These are phyloP conservation scores for Macrosoma leucophasiata DNA, from an alignment of 2,888 invertebrate genomes.

Conservation along the genomic window DNA sequence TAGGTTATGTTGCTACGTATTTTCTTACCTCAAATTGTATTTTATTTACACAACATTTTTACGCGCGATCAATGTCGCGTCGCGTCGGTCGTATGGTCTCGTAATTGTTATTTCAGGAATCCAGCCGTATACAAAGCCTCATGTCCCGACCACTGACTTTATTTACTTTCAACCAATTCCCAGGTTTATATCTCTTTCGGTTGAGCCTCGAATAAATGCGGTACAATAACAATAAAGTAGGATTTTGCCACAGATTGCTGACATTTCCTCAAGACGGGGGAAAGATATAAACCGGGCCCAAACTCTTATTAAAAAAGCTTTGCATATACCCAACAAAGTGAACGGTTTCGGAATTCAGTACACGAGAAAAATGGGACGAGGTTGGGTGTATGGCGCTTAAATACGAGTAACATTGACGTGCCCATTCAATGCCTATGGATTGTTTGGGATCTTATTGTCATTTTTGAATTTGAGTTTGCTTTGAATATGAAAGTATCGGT, in stretches of 20 bases:
- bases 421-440: too few relatives aligned
- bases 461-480: too few relatives aligned
- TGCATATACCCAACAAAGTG: conserved; percentile 46
- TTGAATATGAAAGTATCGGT: too few relatives aligned
- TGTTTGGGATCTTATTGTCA: too few relatives aligned
- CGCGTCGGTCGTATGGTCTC: not conserved
- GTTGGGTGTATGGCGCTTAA: conserved; percentile 15
- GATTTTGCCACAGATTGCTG: conserved; percentile 65
- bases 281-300: conserved; percentile 49
- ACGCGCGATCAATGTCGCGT: not conserved
- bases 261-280: conserved; percentile 62
- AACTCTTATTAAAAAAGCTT: conserved; percentile 65
- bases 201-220: conserved; percentile 60
- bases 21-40: too few relatives aligned
- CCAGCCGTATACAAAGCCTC: conserved; percentile 40
- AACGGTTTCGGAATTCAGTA: conserved; percentile 32
- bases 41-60: too few relatives aligned
- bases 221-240: conserved; percentile 69
- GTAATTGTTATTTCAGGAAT: conserved; percentile 61
- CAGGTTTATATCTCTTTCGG: conserved; percentile 59
- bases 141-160: conserved; percentile 43
- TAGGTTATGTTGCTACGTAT: too few relatives aligned
- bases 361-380: conserved; percentile 25
- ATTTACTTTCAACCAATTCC: conserved; percentile 60
- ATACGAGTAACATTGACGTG: too few relatives aligned